Base-by-base conservation (phyloP, 2,888 invertebrate species). In the Mantis religiosa region DNA sequence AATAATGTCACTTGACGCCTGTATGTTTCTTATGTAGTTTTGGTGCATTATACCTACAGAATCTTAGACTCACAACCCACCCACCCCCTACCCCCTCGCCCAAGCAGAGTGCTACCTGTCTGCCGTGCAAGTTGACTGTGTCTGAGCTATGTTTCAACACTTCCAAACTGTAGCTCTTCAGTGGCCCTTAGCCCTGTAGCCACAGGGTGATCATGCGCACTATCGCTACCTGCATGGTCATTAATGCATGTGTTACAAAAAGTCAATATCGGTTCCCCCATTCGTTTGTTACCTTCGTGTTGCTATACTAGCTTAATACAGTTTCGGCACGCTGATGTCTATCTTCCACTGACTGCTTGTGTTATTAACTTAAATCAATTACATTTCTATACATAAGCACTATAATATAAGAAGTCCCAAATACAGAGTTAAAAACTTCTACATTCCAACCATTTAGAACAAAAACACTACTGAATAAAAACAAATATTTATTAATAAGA, bases 321-420 rank as follows among this genome's bases (percentile, higher is more conserved):
- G 12, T 41, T 71, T 71, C 8, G 54, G 6, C 20, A 71, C 3
- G 15, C 0, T 54, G 54, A 34, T 6, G 34, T 34, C n/a, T 34
- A 8, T 34, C 34, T 34, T 34, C 34, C 34, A 34, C 8, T 34
- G 34, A 34, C 3, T 34, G 7, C n/a, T n/a, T n/a, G n/a, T n/a
- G n/a, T n/a, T n/a, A n/a, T n/a, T n/a, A n/a, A n/a, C n/a, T n/a
- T n/a, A n/a, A n/a, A n/a, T n/a, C n/a, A n/a, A 12, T 1, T 41
- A 41, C 0, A 41, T 41, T 41, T 41, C 12, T 41, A 12, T 12
- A 34, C 2, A 41, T 41, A 41, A 41, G 12, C 12, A 0, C 0
- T 41, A 41, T 1, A 1, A 41, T 1, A 12, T 0, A 9, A 1
- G 2, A 12, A 41, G 1, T 2, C 1, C 0, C 12, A 41, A 12